Evolutionary conservation across 2,888 invertebrate species (phyloP), one percentile per base, ranked within the genome.

Genomic region (Mythimna loreyi): DNA sequence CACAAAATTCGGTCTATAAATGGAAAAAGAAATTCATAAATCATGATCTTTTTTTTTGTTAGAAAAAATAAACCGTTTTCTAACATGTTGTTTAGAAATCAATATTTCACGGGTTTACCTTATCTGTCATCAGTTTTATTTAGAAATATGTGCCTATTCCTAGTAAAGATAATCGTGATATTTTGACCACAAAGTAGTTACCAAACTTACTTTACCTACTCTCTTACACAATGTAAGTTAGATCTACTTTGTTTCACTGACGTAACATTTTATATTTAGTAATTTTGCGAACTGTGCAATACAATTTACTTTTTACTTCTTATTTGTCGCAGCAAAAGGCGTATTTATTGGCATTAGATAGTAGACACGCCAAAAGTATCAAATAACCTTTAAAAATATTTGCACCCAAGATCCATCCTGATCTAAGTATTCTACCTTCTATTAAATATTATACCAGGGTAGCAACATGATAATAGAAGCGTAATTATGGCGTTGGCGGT

Each of bases 171-270:
- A 36, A 47, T 36, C 13, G 13, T 36, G 13, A 36, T 36, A 36
- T 36, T 57, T 50, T 30, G 23, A 13, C 23, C 33, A 67, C 62
- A 67, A 67, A 53, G 53, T 70, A 53, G 33, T 7, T 13, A 3
- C 40, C 40, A 4, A 53, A 11, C 30, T 64, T 11, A 53, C 66
- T 67, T 50, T 67, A 60, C n/a, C n/a, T 61, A 49, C 60, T 49
- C 59, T 52, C 21, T 7, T 50, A 78, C 1, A 74, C 75, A 74
- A 74, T 60, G 79, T 78, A 69, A 74, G 50, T 56, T 52, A 56
- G 40, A 50, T 60, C 13, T 53, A 64, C 60, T 58, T 78, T 65
- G 75, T 69, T 33, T 6, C 21, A 57, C 45, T 74, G 60, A 67
- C 60, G 75, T 43, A 67, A 75, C 33, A 57, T 61, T 74, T 61